These are phyloP conservation scores for Cryptocheilus praepositus DNA, from an alignment of 2,888 invertebrate genomes.

Conservation along the genomic window DNA sequence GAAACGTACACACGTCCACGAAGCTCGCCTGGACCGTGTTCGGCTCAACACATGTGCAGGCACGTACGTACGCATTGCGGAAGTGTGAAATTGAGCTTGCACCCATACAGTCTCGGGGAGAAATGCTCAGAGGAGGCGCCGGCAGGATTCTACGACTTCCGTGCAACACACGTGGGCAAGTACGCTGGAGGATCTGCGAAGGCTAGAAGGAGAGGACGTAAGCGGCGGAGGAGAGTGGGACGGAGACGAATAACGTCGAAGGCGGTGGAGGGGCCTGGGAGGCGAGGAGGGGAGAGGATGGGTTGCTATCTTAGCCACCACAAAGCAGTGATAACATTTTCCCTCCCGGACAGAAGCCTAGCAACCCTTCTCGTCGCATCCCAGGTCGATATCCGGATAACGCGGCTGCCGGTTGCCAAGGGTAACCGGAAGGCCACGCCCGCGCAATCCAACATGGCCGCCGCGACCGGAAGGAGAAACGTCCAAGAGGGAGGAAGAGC, in stretches of 20 bases:
- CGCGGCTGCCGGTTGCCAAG: slow-evolving; percentile 63
- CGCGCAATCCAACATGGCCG: slow-evolving; percentile 71
- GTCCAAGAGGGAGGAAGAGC: background rate
- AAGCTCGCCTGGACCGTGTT: no score
- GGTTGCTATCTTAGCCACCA: slow-evolving; percentile 75
- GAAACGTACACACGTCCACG: no score
- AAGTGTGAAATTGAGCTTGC: no score
- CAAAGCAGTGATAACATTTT: slow-evolving; percentile 76
- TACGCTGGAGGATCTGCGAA: slow-evolving; percentile 7
- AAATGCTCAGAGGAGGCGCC: slow-evolving; percentile 14
- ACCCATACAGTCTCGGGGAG: background rate
- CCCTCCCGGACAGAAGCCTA: slow-evolving; percentile 74
- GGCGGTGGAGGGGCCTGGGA: slow-evolving; percentile 9
- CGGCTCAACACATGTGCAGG: no score
- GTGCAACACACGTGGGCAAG: slow-evolving; percentile 15
- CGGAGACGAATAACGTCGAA: slow-evolving; percentile 11
- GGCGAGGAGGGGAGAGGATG: slow-evolving; percentile 44
- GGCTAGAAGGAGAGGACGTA: slow-evolving; percentile 22
- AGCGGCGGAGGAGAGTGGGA: slow-evolving; percentile 27
- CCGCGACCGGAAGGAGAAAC: slow-evolving; percentile 43
- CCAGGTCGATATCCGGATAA: slow-evolving; percentile 71
- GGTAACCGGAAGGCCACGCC: slow-evolving; percentile 72
- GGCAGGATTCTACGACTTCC: slow-evolving; percentile 19
- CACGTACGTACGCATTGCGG: no score
- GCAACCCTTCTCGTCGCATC: slow-evolving; percentile 68